Evolutionary conservation across 2,888 invertebrate genomes (phyloP), one percentile per base, ranked within the genome.

Genomic region (Monoplex corrugatus): DNA sequence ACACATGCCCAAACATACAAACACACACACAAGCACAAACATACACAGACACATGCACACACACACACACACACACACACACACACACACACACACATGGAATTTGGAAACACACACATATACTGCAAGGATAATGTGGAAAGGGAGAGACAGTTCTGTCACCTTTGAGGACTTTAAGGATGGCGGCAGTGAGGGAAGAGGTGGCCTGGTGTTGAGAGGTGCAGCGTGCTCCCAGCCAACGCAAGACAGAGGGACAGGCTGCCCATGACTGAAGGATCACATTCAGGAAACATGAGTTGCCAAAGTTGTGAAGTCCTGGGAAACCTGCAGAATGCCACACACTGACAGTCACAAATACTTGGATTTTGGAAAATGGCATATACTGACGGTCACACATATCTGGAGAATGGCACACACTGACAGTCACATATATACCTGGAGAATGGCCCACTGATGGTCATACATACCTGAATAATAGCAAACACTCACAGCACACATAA

Each of bases 271-370:
- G 99, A 44, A 99, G 96, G 84, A 99, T 96, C 0, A 98, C 98
- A 96, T 99, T 99, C 88, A 99, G 96, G 95, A 99, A 99, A 96
- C 99, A 99, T 0, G 98, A 98, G 93, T 98, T 97, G 78, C 99
- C 99, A 91, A 98, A 97, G 96, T 99, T 99, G 92, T 98, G 98
- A 68, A 99, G 97, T 16, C 99, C 99, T 86, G 95, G 95, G 87
- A 96, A 95, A 38, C 91, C 89, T 92, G 63, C 57, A 35, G 0
- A 43, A 0, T n/a, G n/a, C n/a, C n/a, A n/a, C n/a, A n/a, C n/a
- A n/a, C n/a, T n/a, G n/a, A n/a, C n/a, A n/a, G n/a, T n/a, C n/a
- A n/a, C n/a, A n/a, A n/a, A n/a, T n/a, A n/a, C n/a, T n/a, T n/a
- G n/a, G n/a, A n/a, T n/a, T n/a, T n/a, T n/a, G n/a, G n/a, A n/a